Conservation (phyloP, 2,888 invertebrate genomes). For the Amphipyra tragopoginis region DNA sequence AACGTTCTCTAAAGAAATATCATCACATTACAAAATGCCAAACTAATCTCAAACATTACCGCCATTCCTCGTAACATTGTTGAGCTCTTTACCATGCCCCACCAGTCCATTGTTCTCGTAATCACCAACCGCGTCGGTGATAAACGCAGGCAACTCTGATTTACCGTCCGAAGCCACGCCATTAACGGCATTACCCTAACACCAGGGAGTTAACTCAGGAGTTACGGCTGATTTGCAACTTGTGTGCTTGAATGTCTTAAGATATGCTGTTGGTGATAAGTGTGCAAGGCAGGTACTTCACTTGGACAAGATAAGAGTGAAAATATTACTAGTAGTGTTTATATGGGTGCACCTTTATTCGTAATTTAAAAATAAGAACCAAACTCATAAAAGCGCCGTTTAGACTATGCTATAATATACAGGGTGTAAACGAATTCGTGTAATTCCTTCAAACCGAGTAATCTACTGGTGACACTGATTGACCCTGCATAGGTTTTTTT, state of each 20-base stretch:
- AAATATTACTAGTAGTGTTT: neutral
- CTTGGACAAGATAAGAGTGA: neutral
- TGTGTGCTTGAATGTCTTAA: slow-evolving; percentile 25
- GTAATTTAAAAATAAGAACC: too few relatives aligned
- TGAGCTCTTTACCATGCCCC: slow-evolving; percentile 10
- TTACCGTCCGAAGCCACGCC: slow-evolving; percentile 54
- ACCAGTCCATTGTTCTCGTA: slow-evolving; percentile 40
- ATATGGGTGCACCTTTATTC: too few relatives aligned
- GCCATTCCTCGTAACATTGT: slow-evolving; percentile 10
- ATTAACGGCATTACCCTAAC: slow-evolving; percentile 60
- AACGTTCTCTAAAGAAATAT: neutral
- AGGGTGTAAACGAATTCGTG: too few relatives aligned
- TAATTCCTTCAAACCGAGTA: too few relatives aligned
- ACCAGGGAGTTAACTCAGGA: slow-evolving; percentile 50
- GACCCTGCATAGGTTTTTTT: too few relatives aligned
- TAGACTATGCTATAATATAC: too few relatives aligned
- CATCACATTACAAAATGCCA: neutral
- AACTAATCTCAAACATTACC: slow-evolving; percentile 28
- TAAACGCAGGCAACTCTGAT: slow-evolving; percentile 58
- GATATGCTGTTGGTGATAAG: slow-evolving; percentile 18
- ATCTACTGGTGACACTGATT: too few relatives aligned
- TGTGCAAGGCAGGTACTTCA: neutral
- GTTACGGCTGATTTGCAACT: slow-evolving; percentile 55
- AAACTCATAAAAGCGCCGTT: too few relatives aligned
- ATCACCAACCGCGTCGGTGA: slow-evolving; percentile 49